Evolutionary conservation across 2,113 vertebrate species (phyloP), one percentile per base, ranked within the genome.

Genomic region (Phaetusa simplex): DNA sequence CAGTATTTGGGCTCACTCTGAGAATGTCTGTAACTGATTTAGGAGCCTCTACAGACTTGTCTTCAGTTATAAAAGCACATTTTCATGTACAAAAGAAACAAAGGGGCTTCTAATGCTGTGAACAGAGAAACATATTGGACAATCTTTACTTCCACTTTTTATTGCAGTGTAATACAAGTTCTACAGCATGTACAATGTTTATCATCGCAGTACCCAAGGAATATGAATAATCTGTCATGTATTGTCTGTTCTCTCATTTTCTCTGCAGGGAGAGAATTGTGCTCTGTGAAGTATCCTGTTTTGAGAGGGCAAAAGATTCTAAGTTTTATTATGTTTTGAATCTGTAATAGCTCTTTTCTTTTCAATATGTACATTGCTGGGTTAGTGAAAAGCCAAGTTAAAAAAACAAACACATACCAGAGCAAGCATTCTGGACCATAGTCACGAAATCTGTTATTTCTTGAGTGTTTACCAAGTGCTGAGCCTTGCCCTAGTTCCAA

Each of bases 21-120:
- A 93, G 73, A 94, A 80, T 8, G 65, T 49, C 91, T 95, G 84
- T 56, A 95, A 91, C 82, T 90, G 87, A 95, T 95, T 97, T 94
- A 95, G 58, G 32, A 93, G 66, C 43, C 82, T 94, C 95, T 69
- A 36, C 32, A 92, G 93, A 88, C 53, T 90, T 90, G 91, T 94
- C 87, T 93, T 90, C 70, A 90, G 87, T 72, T 95, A 96, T 70
- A 95, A 94, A 93, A 91, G 45, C 53, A 82, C 29, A 92, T 87
- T 88, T 94, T 69, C 43, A 96, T 53, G 7, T 45, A 82, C 70
- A 96, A 85, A 91, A 89, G 65, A 93, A 96, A 93, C 56, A 96
- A 96, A 73, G 22, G 34, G 74, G 66, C 38, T 88, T 94, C 87
- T 88, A 95, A 95, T 94, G 86, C 82, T 50, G 34, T 30, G 66